phyloP scores from a whole-genome alignment of 2,113 vertebrate species.

The Caranx melampygus region DNA sequence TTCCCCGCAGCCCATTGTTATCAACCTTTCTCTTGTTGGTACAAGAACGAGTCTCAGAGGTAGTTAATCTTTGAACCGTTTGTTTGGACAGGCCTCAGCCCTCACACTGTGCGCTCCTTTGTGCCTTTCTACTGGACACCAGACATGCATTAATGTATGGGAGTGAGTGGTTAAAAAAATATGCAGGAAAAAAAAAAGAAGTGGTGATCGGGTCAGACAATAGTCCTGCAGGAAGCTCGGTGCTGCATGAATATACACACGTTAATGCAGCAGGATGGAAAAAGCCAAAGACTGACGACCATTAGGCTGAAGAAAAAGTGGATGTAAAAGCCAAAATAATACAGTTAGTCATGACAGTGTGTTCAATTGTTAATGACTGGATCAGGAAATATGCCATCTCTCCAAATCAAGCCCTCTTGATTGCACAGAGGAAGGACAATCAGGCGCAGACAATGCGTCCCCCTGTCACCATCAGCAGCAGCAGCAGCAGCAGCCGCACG shows the following conservation, averaged over 20 bases:
- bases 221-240: conserved; percentile 42
- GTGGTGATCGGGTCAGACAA: conserved; percentile 26
- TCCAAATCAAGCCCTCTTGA: conserved; percentile 57
- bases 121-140: conserved; percentile 38
- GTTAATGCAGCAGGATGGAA: conserved; percentile 13
- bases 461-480: conserved; percentile 31
- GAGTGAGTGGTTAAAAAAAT: conserved; percentile 7
- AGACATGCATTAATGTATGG: conserved; percentile 16
- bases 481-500: background rate
- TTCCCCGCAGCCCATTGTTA: conserved; percentile 26
- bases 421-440: conserved; percentile 74
- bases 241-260: conserved; percentile 11
- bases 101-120: conserved; percentile 27
- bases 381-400: conserved; percentile 60
- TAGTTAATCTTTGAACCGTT: conserved; percentile 58
- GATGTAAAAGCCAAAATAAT: conserved; percentile 55
- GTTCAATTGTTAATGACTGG: conserved; percentile 51
- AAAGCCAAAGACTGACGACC: conserved; percentile 1
- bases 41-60: conserved; percentile 38
- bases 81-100: conserved; percentile 57
- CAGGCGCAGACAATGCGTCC: conserved; percentile 63
- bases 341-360: conserved; percentile 20
- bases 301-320: conserved; percentile 36
- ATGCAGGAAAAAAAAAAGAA: conserved; percentile 31
- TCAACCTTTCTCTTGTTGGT: conserved; percentile 45